A percentile compares a stretch with the other conserved stretches of the same genome.
phyloP scores from a whole-genome alignment of 1,140 invertebrate genomes.

The Caenorhabditis briggsae region DNA sequence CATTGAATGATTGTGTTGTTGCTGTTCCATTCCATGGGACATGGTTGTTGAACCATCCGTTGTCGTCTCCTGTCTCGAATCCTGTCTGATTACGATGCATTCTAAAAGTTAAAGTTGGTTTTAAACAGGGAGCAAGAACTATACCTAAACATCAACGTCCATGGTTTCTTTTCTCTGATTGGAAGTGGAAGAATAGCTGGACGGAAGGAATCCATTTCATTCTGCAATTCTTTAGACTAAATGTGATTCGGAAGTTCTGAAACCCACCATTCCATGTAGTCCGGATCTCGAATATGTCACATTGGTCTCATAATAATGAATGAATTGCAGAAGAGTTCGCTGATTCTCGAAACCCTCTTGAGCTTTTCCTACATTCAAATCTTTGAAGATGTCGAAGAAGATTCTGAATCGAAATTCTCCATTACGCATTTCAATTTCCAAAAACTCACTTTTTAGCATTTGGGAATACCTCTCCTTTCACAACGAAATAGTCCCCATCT shows the following conservation, averaged over 20 bases:
- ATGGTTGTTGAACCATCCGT: slow-evolving; percentile 39
- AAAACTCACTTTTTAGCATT: slow-evolving; percentile 15
- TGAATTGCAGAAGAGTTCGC: neutral
- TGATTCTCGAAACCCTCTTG: slow-evolving; percentile 19
- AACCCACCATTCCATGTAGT: neutral
- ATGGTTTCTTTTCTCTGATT: slow-evolving; percentile 45
- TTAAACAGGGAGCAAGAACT: neutral
- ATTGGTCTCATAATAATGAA: slow-evolving; percentile 16
- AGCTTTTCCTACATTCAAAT: slow-evolving; percentile 36
- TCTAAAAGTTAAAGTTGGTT: neutral
- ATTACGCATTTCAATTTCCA: neutral
- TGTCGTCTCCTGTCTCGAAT: slow-evolving; percentile 44
- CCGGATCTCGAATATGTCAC: slow-evolving; percentile 25
- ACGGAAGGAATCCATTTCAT: slow-evolving; percentile 15
- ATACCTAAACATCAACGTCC: slow-evolving; percentile 38
- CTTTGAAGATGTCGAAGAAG: slow-evolving; percentile 35
- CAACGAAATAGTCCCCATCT: slow-evolving; percentile 9
- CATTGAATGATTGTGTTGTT: slow-evolving; percentile 18
- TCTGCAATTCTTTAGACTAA: neutral
- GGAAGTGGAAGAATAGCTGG: slow-evolving; percentile 5
- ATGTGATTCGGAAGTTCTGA: neutral
- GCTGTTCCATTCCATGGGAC: slow-evolving; percentile 38
- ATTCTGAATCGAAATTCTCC: neutral
- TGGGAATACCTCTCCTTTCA: slow-evolving; percentile 28
- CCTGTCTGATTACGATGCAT: neutral